These are phyloP conservation scores for Brachionus paranguensis DNA, from an alignment of 1,140 invertebrate genomes.

Conservation along the genomic window DNA sequence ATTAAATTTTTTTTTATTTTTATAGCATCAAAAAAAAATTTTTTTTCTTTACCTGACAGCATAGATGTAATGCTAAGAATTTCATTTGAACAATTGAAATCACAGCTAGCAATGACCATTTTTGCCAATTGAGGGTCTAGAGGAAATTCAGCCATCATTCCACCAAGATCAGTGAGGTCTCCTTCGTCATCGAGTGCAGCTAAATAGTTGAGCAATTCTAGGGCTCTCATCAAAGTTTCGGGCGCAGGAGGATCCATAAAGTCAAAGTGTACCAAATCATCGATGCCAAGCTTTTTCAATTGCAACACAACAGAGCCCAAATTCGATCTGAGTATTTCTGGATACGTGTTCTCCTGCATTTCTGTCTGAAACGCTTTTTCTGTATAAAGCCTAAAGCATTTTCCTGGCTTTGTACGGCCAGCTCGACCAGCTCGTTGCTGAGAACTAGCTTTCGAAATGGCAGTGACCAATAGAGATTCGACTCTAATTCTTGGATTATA, in stretches of 20 bases:
- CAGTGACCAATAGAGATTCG: conserved; percentile 91
- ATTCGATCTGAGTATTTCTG: conserved; percentile 94
- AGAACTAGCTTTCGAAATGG: conserved; percentile 98
- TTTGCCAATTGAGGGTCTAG: conserved; percentile 97
- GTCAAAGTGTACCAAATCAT: conserved; percentile 98
- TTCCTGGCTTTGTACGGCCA: conserved; percentile 89
- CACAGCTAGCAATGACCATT: conserved; percentile 89
- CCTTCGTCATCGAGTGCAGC: conserved; percentile 88
- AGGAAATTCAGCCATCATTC: conserved; percentile 99
- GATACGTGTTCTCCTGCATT: conserved; percentile 99
- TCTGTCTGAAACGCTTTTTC: conserved; percentile 97
- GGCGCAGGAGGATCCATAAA: conserved; percentile 99
- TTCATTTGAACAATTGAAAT: conserved; percentile 98
- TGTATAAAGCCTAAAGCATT: conserved; percentile 96
- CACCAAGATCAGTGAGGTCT: conserved; percentile 58
- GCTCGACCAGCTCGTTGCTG: conserved; percentile 95
- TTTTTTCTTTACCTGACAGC: conserved; percentile 58
- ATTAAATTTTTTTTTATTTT: too few species aligned
- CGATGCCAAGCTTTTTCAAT: conserved; percentile 96
- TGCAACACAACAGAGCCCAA: conserved; percentile 93
- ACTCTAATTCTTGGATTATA: conserved; percentile 95
- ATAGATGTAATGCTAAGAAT: conserved; percentile 97
- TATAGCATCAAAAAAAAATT: conserved; percentile 50
- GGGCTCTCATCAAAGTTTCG: conserved; percentile 96
- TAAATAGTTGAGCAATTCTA: conserved; percentile 94